phyloP scores from a whole-genome alignment of 2,113 vertebrate genomes.

The Bubo blakistoni region DNA sequence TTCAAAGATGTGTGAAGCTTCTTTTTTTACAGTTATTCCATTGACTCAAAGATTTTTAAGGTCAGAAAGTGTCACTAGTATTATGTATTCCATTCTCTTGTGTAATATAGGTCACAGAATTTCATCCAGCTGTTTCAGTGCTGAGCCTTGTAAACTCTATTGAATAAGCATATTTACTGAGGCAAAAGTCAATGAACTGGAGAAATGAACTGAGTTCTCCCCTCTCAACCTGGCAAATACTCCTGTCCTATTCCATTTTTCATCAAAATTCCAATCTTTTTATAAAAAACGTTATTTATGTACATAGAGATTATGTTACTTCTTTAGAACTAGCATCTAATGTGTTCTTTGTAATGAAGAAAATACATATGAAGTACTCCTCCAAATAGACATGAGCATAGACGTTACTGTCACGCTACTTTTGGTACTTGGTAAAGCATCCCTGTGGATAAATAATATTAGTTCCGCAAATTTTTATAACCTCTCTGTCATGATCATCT shows the following conservation, averaged over 20 bases:
- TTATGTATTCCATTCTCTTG: neutral
- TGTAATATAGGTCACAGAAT: constrained; percentile 15
- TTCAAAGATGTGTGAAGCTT: neutral
- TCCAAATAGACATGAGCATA: neutral
- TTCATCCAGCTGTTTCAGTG: constrained; percentile 16
- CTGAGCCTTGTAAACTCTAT: neutral
- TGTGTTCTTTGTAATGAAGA: neutral
- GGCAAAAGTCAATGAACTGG: neutral
- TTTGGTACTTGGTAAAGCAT: neutral
- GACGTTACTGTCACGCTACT: neutral
- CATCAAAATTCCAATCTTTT: neutral
- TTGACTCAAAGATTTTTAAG: neutral
- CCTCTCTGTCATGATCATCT: neutral
- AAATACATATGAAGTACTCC: rapidly evolving
- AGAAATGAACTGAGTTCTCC: neutral
- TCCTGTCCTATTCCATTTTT: neutral
- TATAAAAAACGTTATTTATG: neutral
- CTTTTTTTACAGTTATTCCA: neutral
- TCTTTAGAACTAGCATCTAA: neutral
- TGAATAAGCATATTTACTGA: constrained; percentile 50
- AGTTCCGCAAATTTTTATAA: neutral
- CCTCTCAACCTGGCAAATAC: neutral
- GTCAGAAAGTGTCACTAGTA: constrained; percentile 7
- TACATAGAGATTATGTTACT: neutral
- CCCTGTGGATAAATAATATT: neutral